phyloP scores from a whole-genome alignment of 2,888 invertebrate genomes.

The Tenthredo scrophulariae region DNA sequence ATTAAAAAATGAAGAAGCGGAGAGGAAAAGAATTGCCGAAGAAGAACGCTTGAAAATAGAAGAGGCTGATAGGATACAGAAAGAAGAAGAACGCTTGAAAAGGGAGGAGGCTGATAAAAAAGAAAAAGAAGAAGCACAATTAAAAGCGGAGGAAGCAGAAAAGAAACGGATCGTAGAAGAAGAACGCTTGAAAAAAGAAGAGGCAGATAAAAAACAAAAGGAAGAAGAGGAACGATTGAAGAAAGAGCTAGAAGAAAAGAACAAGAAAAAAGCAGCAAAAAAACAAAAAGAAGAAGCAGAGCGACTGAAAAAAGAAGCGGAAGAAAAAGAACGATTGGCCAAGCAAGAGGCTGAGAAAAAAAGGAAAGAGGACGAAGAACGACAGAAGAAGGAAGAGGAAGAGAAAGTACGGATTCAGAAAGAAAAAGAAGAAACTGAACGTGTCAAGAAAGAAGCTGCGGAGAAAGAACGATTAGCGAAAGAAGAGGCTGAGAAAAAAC shows the following conservation, averaged over 20 bases:
- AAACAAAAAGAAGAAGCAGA: constrained; percentile 57
- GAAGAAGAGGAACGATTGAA: constrained; percentile 62
- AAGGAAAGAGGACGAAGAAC: constrained; percentile 57
- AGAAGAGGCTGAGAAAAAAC: constrained; percentile 54
- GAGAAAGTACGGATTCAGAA: constrained; percentile 57
- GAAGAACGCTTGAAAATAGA: constrained; percentile 62
- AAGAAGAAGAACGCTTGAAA: constrained; percentile 57
- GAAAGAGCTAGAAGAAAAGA: constrained; percentile 58
- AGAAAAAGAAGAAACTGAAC: constrained; percentile 59
- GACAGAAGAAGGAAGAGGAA: constrained; percentile 59
- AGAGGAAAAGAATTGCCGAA: constrained; percentile 70
- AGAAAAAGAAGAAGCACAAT: constrained; percentile 54
- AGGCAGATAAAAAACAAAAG: constrained; percentile 64
- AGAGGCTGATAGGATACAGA: constrained; percentile 46
- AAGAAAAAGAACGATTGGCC: constrained; percentile 58
- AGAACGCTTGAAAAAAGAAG: constrained; percentile 57
- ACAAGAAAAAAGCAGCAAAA: constrained; percentile 43
- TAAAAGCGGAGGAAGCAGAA: constrained; percentile 59
- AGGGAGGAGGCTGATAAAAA: constrained; percentile 52
- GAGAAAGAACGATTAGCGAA: constrained; percentile 53
- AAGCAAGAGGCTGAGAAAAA: constrained; percentile 59
- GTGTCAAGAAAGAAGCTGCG: constrained; percentile 54
- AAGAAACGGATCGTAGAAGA: constrained; percentile 48
- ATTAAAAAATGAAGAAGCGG: too few relatives aligned
- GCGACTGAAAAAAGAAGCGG: constrained; percentile 56